These are phyloP conservation scores for Lanistes nyassanus DNA, from an alignment of 1,140 invertebrate species.

Conservation along the genomic window DNA sequence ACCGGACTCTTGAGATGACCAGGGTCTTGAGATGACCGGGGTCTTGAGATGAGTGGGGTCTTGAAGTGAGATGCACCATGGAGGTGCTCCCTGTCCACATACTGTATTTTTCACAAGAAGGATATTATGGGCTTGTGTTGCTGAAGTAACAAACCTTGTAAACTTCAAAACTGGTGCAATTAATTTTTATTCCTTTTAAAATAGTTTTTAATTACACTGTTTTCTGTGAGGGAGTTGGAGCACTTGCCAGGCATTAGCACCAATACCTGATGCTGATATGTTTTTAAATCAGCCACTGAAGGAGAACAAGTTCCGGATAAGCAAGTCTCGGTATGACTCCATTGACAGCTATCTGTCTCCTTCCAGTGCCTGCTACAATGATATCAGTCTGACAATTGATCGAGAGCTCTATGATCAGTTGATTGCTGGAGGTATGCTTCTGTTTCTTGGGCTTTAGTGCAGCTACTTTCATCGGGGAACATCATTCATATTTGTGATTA, in stretches of 20 bases:
- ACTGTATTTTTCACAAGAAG: neutral
- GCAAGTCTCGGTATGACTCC: slow-evolving; percentile 97
- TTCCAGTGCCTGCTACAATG: slow-evolving; percentile 89
- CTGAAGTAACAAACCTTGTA: too few relatives aligned
- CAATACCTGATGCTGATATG: neutral
- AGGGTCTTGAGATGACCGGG: slow-evolving; percentile 96
- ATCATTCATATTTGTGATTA: neutral
- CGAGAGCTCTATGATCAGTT: slow-evolving; percentile 84
- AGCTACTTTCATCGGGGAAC: neutral
- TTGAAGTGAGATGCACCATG: slow-evolving; percentile 61
- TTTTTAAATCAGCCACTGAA: slow-evolving; percentile 65
- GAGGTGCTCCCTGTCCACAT: neutral
- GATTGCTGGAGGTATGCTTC: slow-evolving; percentile 74
- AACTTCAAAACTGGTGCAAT: too few relatives aligned
- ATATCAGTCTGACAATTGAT: slow-evolving; percentile 90
- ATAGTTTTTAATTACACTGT: too few relatives aligned
- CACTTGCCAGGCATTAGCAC: too few relatives aligned
- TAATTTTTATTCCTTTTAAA: too few relatives aligned
- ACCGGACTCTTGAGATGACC: too few relatives aligned
- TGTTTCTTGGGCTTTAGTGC: slow-evolving; percentile 21
- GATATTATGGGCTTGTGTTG: neutral
- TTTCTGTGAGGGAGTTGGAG: too few relatives aligned
- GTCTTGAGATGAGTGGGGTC: slow-evolving; percentile 90
- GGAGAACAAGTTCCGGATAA: slow-evolving; percentile 85
- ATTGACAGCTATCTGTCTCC: slow-evolving; percentile 96